Evolutionary conservation across 37 sponge, comb jelly and placozoan genomes (phyloP).

Genomic region (Chondrosia reniformis): DNA sequence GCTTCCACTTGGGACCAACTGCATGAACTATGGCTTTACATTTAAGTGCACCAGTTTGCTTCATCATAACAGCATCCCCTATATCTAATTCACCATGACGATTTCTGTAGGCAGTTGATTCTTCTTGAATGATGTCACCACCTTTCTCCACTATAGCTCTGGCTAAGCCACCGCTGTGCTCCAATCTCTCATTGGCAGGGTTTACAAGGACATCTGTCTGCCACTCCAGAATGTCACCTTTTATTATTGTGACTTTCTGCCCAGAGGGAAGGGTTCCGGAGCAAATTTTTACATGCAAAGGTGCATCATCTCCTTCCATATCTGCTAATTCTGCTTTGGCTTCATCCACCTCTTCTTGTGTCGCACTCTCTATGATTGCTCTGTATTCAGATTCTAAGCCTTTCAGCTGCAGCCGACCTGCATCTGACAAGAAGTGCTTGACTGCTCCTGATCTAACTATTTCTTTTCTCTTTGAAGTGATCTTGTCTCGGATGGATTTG

Average conservation of each 20-base stretch:
- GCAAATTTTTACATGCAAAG: conserved; percentile 4
- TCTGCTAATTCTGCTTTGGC: no score
- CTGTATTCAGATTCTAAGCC: not conserved
- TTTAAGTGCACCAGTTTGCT: conserved; percentile 29
- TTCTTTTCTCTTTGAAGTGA: not conserved
- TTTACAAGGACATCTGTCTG: conserved; percentile 69
- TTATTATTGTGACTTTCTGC: not conserved
- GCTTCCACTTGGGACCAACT: conserved; percentile 52
- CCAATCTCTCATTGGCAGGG: conserved; percentile 61
- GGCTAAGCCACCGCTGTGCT: conserved; percentile 63
- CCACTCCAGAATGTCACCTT: conserved; percentile 61
- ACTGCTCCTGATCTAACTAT: not conserved
- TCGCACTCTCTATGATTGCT: not conserved
- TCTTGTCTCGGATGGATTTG: not conserved
- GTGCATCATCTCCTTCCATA: not conserved
- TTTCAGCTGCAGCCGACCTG: not conserved
- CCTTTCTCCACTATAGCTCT: conserved; percentile 35
- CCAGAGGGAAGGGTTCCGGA: not conserved
- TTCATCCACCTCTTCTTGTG: not conserved
- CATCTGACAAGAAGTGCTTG: not conserved
- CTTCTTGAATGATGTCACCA: conserved; percentile 49
- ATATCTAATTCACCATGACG: conserved; percentile 21
- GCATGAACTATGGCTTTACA: conserved; percentile 63
- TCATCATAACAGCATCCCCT: conserved; percentile 44
- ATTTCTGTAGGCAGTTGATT: conserved; percentile 8